Evolutionary conservation across 2,888 invertebrate genomes (phyloP).

Genomic region (Aphodius sticticus): DNA sequence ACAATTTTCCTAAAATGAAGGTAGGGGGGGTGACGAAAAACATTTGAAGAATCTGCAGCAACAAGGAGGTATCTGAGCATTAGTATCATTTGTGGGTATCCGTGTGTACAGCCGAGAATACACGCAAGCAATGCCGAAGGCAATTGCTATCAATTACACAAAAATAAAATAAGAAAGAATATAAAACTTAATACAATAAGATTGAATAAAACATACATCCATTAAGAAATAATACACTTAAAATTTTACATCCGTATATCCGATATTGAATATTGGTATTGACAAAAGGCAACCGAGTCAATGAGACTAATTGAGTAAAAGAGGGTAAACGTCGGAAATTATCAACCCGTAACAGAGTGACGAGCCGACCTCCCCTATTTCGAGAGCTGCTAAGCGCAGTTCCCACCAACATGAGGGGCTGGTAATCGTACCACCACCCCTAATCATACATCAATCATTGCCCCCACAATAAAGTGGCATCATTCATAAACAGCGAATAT

Average conservation of each 20-base stretch:
- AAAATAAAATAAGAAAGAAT: no score
- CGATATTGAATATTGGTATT: slow-evolving; percentile 4
- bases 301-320: slow-evolving; percentile 21
- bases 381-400: slow-evolving; percentile 13
- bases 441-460: slow-evolving; percentile 24
- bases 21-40: no score
- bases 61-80: no score
- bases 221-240: neutral
- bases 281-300: slow-evolving; percentile 15
- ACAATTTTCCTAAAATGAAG: no score
- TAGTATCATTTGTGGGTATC: no score
- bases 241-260: neutral
- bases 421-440: slow-evolving; percentile 8
- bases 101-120: no score
- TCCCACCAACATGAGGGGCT: slow-evolving; percentile 18
- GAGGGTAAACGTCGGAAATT: slow-evolving; percentile 20
- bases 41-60: no score
- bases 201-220: neutral
- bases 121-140: no score
- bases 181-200: neutral
- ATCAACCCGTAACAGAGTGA: slow-evolving; percentile 13
- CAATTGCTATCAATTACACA: no score
- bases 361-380: neutral
- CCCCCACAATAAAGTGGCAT: slow-evolving; percentile 17
- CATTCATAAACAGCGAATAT: neutral